Conservation (phyloP, 2,888 invertebrate species). For the Calliscelio sp. region DNA sequence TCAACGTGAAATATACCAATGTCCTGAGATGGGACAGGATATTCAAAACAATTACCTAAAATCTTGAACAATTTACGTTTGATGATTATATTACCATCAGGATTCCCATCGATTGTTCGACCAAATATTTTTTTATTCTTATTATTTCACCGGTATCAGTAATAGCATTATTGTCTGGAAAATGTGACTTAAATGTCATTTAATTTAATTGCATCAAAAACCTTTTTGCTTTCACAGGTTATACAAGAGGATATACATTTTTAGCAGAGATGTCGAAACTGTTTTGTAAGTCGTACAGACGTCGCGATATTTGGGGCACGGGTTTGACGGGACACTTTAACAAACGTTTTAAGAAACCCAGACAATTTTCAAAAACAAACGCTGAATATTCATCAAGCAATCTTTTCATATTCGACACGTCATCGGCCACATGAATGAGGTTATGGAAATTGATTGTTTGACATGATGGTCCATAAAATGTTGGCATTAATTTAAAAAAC, state of each 20-base stretch:
- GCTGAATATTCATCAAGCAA: conserved; percentile 47
- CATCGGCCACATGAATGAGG: conserved; percentile 38
- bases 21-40: conserved; percentile 18
- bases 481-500: conserved; percentile 33
- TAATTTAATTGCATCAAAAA: conserved; percentile 18
- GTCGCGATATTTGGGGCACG: conserved; percentile 57
- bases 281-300: conserved; percentile 20
- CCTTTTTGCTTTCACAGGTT: conserved; percentile 8
- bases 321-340: conserved; percentile 53
- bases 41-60: conserved; percentile 30
- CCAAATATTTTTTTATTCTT: conserved; percentile 32
- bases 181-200: conserved; percentile 21
- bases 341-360: conserved; percentile 55
- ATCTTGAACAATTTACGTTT: conserved; percentile 10
- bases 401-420: conserved; percentile 29
- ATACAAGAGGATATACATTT: conserved; percentile 16
- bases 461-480: conserved; percentile 30
- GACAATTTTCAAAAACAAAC: conserved; percentile 57
- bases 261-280: background rate
- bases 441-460: conserved; percentile 47
- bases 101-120: conserved; percentile 2
- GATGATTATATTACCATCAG: conserved; percentile 18
- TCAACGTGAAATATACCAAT: conserved; percentile 29
- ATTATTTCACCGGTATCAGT: conserved; percentile 8
- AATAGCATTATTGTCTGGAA: conserved; percentile 26